Evolutionary conservation across 64 coral and sea anemone genomes (phyloP).

Genomic region (Stichodactyla mertensii): DNA sequence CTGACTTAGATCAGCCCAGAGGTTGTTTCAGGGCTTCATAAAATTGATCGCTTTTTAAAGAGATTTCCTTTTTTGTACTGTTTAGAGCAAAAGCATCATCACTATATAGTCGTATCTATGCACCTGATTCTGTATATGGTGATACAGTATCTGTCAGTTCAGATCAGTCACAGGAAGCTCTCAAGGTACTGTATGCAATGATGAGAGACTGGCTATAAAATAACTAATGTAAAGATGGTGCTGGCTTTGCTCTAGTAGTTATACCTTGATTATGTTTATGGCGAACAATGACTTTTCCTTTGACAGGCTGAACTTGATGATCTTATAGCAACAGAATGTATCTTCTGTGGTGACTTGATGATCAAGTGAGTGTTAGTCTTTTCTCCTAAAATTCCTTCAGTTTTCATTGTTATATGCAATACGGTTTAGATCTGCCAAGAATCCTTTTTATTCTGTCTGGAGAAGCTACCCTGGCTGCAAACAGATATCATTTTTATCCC

Average conservation of each 20-base stretch:
- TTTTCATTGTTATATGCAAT: background rate
- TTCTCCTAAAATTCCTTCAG: background rate
- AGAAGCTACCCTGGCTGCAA: too few relatives aligned
- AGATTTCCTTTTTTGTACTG: background rate
- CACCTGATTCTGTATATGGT: conserved; percentile 3
- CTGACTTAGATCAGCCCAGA: too few relatives aligned
- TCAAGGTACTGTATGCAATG: conserved; percentile 38
- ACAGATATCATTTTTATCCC: background rate
- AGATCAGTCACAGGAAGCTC: conserved; percentile 44
- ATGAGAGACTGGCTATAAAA: too few relatives aligned
- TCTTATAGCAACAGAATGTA: conserved; percentile 81
- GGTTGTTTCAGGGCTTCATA: too few relatives aligned
- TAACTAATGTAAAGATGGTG: too few relatives aligned
- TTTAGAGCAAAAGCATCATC: conserved; percentile 37
- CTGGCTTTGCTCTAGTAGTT: background rate
- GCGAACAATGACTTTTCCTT: background rate
- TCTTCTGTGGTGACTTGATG: conserved; percentile 92
- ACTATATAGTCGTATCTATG: conserved; percentile 33
- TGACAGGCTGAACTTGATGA: conserved; percentile 82
- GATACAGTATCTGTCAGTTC: conserved; percentile 41
- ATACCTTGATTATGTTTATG: too few relatives aligned
- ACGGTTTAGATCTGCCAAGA: too few relatives aligned
- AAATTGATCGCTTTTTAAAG: background rate
- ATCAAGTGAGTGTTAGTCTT: conserved; percentile 40
- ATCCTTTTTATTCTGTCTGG: too few relatives aligned